phyloP scores from a whole-genome alignment of 2,888 invertebrate genomes.

The Bellardia bayeri region DNA sequence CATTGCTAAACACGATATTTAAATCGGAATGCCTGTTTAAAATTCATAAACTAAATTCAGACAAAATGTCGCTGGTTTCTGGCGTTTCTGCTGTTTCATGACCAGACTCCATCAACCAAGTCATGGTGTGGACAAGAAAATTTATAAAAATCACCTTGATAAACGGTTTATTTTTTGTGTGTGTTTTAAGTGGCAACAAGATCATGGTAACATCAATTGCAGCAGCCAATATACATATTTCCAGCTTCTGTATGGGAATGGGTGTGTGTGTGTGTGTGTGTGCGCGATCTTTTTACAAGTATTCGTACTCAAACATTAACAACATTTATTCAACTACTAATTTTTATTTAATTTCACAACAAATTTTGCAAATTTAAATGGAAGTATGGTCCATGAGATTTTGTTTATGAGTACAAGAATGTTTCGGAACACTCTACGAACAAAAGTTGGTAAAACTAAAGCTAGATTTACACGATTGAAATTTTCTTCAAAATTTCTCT shows the following conservation, averaged over 20 bases:
- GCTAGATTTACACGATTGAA: no score
- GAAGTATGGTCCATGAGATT: conserved; percentile 25
- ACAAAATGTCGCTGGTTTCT: conserved; percentile 50
- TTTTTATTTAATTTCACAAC: conserved; percentile 59
- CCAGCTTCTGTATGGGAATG: conserved; percentile 59
- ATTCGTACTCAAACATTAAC: conserved; percentile 43
- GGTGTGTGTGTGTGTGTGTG: conserved; percentile 4
- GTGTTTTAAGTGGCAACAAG: conserved; percentile 49
- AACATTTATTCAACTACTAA: conserved; percentile 57
- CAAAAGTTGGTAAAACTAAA: conserved; percentile 27
- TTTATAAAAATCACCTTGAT: conserved; percentile 56
- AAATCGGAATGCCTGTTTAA: conserved; percentile 55
- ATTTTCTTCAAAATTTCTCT: no score
- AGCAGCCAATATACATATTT: conserved; percentile 6
- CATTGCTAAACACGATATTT: conserved; percentile 34
- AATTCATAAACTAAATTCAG: conserved; percentile 63
- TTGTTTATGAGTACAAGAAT: not conserved
- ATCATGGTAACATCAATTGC: conserved; percentile 55
- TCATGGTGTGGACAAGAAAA: conserved; percentile 61
- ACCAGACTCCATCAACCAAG: conserved; percentile 22
- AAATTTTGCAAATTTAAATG: conserved; percentile 53
- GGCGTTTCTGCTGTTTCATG: conserved; percentile 16
- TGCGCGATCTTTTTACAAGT: conserved; percentile 24
- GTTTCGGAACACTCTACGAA: conserved; percentile 16
- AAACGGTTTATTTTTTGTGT: conserved; percentile 21